These are phyloP conservation scores for Ginglymostoma cirratum DNA, from an alignment of 2,113 vertebrate species.

Conservation along the genomic window DNA sequence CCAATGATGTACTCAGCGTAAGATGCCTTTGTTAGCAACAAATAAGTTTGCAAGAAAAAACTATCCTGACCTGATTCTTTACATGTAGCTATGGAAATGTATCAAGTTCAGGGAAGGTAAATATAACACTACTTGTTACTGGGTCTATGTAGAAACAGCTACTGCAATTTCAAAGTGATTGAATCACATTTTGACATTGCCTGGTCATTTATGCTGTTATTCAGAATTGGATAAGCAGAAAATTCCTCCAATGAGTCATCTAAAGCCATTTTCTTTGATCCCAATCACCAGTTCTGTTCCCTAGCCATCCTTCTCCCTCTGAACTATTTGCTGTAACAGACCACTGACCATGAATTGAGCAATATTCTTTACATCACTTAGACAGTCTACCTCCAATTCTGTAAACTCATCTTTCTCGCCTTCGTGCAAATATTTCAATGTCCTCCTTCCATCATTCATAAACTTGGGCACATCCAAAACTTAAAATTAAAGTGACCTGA, in stretches of 20 bases:
- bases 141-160: neutral
- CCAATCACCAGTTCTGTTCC: neutral
- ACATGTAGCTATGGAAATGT: neutral
- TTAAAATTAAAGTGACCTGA: neutral
- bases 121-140: neutral
- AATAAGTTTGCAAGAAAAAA: neutral
- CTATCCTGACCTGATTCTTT: neutral
- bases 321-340: too few species aligned
- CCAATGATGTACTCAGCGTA: neutral
- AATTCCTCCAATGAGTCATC: neutral
- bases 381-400: too few species aligned
- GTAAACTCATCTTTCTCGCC: neutral
- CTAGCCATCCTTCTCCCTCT: neutral
- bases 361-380: neutral
- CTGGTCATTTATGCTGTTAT: neutral
- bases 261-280: neutral
- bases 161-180: neutral
- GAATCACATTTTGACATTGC: neutral
- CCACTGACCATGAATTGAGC: neutral
- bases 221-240: neutral
- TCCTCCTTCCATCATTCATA: neutral
- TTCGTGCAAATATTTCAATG: neutral
- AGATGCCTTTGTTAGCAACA: neutral
- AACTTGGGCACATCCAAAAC: neutral
- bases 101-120: neutral